Evolutionary conservation across 2,888 invertebrate genomes (phyloP), one percentile per base, ranked within the genome.

Genomic region (Mycogona germanica): DNA sequence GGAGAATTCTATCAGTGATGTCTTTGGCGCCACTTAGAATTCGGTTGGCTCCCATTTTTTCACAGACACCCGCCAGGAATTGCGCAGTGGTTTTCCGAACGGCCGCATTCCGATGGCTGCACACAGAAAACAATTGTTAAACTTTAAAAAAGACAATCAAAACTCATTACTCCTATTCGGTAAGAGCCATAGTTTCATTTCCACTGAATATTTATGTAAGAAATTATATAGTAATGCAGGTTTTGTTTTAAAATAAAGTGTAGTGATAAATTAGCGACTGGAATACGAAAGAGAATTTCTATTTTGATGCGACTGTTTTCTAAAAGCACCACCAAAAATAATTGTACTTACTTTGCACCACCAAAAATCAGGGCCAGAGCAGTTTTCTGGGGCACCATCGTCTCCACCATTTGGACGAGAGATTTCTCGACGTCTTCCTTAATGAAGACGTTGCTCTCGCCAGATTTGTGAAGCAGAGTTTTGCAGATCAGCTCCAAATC

Each of bases 371-470:
- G 62, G 29, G 70, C 69, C 30, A 66, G 53, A 32, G 71, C 64
- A 6, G 70, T 67, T 55, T 68, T 64, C 54, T 58, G 59, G 19
- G 83, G 78, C 28, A 81, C 79, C 19, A 87, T 76, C 57, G 82
- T 77, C 55, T 86, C 81, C 55, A 88, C 81, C 78, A 97, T 82
- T 14, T 79, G 76, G 62, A 82, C 84, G 40, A 97, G 70, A 1
- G 93, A 87, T 9, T 77, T 75, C 55, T 83, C 82, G 2, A 92
- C 87, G 70, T 96, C 96, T 32, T 85, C 85, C 23, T 93, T 77
- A 49, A 97, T 77, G 68, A 97, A 95, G 62, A 84, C 82, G 71
- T 93, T 95, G 6, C 91, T 93, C 66, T 97, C 96, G 0, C 92
- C 91, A 48, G 88, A 85, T 57, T 93, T 82, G 61, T 86, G 84